phyloP scores from a whole-genome alignment of 2,113 vertebrate genomes.

The Polypterus senegalus region DNA sequence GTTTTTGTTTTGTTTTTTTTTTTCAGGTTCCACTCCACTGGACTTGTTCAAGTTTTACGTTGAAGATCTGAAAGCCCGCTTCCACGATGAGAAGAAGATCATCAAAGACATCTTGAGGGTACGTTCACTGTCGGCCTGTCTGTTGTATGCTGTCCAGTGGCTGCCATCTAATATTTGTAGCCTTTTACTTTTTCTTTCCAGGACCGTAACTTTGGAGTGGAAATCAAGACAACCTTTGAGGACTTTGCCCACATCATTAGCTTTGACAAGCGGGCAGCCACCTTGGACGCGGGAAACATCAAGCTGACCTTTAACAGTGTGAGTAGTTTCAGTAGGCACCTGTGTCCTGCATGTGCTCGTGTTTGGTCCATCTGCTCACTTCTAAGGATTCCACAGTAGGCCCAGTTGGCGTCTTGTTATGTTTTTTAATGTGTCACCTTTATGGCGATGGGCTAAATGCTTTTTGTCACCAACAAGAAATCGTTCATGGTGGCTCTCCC shows the following conservation, averaged over 20 bases:
- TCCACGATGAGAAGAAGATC: conserved; percentile 57
- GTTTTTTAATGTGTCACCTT: too few relatives aligned
- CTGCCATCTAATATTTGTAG: background rate
- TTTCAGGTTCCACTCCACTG: conserved; percentile 46
- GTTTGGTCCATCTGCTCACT: too few relatives aligned
- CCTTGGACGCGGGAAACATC: conserved; percentile 54
- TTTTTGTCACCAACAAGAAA: too few relatives aligned
- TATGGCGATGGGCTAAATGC: too few relatives aligned
- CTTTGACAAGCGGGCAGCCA: conserved; percentile 54
- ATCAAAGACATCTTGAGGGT: conserved; percentile 57
- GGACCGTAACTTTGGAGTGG: conserved; percentile 51
- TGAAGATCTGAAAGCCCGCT: conserved; percentile 54
- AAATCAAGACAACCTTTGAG: conserved; percentile 52
- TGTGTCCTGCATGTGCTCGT: too few relatives aligned
- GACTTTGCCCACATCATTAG: conserved; percentile 56
- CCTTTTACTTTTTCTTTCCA: conserved; percentile 12
- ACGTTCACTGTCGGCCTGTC: conserved; percentile 6
- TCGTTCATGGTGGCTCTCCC: too few relatives aligned
- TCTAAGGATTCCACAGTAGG: too few relatives aligned
- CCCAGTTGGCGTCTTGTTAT: too few relatives aligned
- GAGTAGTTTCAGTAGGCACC: conserved; percentile 19
- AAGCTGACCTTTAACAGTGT: conserved; percentile 58
- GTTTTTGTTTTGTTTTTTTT: background rate
- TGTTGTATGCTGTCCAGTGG: background rate
- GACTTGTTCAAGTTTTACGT: conserved; percentile 57